Evolutionary conservation across 2,888 invertebrate species (phyloP), one percentile per base, ranked within the genome.

Genomic region (Tipula vernalis): DNA sequence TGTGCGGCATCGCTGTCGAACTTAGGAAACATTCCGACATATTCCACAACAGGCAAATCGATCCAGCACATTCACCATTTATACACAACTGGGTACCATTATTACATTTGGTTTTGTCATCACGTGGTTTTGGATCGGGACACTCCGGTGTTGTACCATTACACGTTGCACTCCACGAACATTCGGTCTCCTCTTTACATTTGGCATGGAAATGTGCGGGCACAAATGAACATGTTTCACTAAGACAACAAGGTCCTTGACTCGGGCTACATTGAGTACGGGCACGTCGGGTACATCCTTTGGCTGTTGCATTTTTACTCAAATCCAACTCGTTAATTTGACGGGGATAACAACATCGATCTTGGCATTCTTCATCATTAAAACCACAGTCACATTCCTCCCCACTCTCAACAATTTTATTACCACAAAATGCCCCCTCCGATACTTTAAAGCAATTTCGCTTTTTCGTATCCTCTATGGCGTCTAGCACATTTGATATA

Each of bases 321-420:
- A 93, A 93, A 89, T 96, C 97, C 88, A 93, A 92, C 71, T 94
- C 94, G 90, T 94, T 96, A 86, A 96, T 93, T 89, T 95, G 93
- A 36, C 97, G 93, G 18, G 98, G 98, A 91, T 98, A 97, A 91
- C 99, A 99, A 91, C 99, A 99, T 88, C 95, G 96, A 89, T 96
- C 96, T 88, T 94, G 95, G 92, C 99, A 99, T 90, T 99, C 99
- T 13, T 95, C 95, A 88, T 96, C 95, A 89, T 97, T 96, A 91
- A 98, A 99, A 36, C 98, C 98, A 90, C 98, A 98, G 91, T 99
- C 99, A 90, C 99, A 99, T 92, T 99, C 97, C 92, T 99, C 99
- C 86, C 97, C 98, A 39, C 95, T 96, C 91, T 99, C 99, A 0
- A 98, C 98, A 89, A 99, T 98, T 92, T 98, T 98, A 92, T 99